Conservation (phyloP, 2,797 vertebrate species). For the Cyclopterus lumpus region DNA sequence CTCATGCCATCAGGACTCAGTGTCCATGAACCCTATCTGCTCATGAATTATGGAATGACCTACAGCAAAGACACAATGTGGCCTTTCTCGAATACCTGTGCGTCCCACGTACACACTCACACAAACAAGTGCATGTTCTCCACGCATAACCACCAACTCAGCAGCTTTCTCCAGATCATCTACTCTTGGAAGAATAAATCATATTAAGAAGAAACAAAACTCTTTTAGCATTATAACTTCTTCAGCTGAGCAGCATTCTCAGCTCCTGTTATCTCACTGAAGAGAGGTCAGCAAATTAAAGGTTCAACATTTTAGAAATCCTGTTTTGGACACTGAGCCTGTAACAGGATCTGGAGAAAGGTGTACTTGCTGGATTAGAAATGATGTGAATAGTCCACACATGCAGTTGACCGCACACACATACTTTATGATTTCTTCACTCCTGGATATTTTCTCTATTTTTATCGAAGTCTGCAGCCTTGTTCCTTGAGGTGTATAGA, state of each 20-base stretch:
- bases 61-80: conserved; percentile 55
- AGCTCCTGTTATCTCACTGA: conserved; percentile 14
- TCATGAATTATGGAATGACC: conserved; percentile 64
- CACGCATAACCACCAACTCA: conserved; percentile 55
- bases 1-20: conserved; percentile 30
- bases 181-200: conserved; percentile 16
- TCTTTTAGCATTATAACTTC: conserved; percentile 13
- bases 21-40: conserved; percentile 27
- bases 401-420: not conserved
- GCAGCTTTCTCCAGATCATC: conserved; percentile 51
- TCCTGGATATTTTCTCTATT: not conserved
- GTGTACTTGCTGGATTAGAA: conserved; percentile 23
- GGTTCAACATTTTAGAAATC: conserved; percentile 31
- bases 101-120: conserved; percentile 57
- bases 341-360: not conserved
- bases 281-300: conserved; percentile 18
- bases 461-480: conserved; percentile 6
- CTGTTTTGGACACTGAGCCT: not conserved
- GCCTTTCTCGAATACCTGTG: conserved; percentile 64
- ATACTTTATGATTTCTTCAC: not conserved
- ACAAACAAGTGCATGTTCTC: conserved; percentile 29
- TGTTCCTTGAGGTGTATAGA: conserved; percentile 45
- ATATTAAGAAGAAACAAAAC: not conserved
- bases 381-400: not conserved
- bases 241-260: conserved; percentile 20